A percentile compares a stretch with the other conserved stretches of the same genome.
phyloP scores from a whole-genome alignment of 2,888 invertebrate genomes.

The Sepiola atlantica region DNA sequence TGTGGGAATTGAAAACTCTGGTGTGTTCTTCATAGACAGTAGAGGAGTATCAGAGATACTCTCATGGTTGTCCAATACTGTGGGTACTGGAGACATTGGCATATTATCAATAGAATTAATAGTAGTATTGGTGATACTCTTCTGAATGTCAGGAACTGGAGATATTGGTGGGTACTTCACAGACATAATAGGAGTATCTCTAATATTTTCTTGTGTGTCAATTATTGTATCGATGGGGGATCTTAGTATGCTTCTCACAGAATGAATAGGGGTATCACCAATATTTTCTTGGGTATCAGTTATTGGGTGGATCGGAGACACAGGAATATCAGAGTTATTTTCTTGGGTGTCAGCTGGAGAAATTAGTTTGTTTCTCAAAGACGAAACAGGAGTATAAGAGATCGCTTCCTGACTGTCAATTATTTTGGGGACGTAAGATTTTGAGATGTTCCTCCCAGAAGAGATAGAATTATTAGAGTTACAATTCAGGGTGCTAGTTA shows the following conservation, averaged over 20 bases:
- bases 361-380: too few relatives aligned
- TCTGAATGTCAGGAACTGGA: too few relatives aligned
- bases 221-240: not conserved
- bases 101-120: too few relatives aligned
- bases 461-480: too few relatives aligned
- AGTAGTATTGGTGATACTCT: not conserved
- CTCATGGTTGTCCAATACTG: not conserved
- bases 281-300: not conserved
- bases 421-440: too few relatives aligned
- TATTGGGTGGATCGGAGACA: not conserved
- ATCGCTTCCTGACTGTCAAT: too few relatives aligned
- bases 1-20: not conserved
- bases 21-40: not conserved
- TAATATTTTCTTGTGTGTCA: not conserved
- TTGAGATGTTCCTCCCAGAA: too few relatives aligned
- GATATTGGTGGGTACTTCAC: too few relatives aligned
- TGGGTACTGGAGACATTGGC: not conserved
- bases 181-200: not conserved
- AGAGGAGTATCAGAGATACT: not conserved
- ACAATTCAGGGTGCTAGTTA: too few relatives aligned
- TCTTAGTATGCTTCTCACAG: not conserved
- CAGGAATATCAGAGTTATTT: not conserved
- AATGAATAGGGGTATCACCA: not conserved
- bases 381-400: too few relatives aligned
- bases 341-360: not conserved